Evolutionary conservation across 2,113 vertebrate genomes (phyloP).

Genomic region (Oreochromis aureus): DNA sequence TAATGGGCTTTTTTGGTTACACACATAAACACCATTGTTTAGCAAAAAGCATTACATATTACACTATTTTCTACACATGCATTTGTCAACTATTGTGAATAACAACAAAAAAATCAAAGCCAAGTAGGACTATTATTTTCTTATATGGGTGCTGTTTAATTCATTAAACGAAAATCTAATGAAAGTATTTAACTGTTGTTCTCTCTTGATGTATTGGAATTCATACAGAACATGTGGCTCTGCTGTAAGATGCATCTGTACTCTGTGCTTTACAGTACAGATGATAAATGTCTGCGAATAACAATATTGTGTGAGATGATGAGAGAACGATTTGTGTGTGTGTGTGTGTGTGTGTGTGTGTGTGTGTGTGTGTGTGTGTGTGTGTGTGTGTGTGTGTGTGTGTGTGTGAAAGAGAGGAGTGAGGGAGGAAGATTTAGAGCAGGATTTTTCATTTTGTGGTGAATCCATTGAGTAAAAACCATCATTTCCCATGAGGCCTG

Average conservation of each 20-base stretch:
- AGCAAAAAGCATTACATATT: background rate
- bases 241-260: background rate
- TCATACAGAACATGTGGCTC: background rate
- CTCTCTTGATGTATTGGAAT: background rate
- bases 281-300: constrained; percentile 19
- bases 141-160: background rate
- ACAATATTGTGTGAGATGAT: background rate
- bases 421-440: background rate
- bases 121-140: background rate
- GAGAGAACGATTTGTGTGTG: background rate
- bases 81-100: background rate
- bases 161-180: background rate
- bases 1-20: background rate
- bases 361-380: background rate
- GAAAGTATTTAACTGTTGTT: background rate
- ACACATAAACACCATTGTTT: background rate
- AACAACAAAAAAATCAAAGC: background rate
- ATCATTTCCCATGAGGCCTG: background rate
- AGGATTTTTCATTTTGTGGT: background rate
- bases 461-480: constrained; percentile 1
- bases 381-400: background rate
- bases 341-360: background rate
- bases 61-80: background rate
- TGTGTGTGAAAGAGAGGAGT: background rate
- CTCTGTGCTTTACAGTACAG: background rate